These are phyloP conservation scores for Takifugu ocellatus DNA, from an alignment of 2,797 vertebrate genomes.

Conservation along the genomic window DNA sequence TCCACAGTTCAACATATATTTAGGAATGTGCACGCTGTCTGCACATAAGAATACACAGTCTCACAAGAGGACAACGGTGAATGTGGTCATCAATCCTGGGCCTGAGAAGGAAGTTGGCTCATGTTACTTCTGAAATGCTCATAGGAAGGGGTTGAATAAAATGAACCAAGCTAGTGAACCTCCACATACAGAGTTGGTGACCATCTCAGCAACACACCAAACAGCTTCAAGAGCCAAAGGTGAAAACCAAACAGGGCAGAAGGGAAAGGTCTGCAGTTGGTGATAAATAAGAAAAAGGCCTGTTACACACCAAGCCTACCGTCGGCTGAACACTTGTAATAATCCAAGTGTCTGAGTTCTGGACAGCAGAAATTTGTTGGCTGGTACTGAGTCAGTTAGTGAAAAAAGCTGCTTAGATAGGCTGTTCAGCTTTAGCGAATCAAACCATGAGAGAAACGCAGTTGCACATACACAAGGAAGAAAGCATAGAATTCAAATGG, in stretches of 20 bases:
- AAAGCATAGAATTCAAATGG: too few species aligned
- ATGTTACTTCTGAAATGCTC: not conserved
- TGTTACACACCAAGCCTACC: too few species aligned
- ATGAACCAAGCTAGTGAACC: not conserved
- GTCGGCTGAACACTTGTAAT: too few species aligned
- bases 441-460: too few species aligned
- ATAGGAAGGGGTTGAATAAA: not conserved
- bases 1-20: not conserved
- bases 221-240: constrained; percentile 31
- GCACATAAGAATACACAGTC: not conserved
- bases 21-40: not conserved
- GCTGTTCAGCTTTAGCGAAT: too few species aligned
- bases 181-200: constrained; percentile 22
- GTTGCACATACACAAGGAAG: too few species aligned
- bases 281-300: constrained; percentile 15
- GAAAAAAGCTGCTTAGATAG: too few species aligned
- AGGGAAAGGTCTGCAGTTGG: constrained; percentile 55
- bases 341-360: too few species aligned
- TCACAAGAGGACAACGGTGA: not conserved
- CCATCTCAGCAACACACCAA: constrained; percentile 19
- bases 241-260: constrained; percentile 55
- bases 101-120: constrained; percentile 1
- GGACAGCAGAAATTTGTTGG: too few species aligned
- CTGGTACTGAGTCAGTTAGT: too few species aligned
- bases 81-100: constrained; percentile 30